Conservation (phyloP, 92 coral and sea anemone species). For the Anthopleura xanthogrammica region DNA sequence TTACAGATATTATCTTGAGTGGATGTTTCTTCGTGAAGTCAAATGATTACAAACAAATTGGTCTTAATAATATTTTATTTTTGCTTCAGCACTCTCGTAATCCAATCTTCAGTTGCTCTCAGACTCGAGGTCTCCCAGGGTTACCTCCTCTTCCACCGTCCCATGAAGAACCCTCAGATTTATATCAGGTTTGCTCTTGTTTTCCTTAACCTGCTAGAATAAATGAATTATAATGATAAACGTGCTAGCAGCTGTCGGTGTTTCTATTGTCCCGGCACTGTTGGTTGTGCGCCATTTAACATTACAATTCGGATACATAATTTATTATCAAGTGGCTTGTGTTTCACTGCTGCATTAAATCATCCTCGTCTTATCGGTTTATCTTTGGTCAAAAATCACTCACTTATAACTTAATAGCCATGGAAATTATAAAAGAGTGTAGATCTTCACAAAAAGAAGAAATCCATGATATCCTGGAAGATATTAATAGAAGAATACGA, state of each 20-base stretch:
- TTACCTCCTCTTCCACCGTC: slow-evolving; percentile 96
- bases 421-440: slow-evolving; percentile 47
- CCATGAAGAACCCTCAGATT: slow-evolving; percentile 90
- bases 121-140: slow-evolving; percentile 92
- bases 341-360: neutral
- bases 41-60: neutral
- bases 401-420: slow-evolving; percentile 9
- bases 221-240: slow-evolving; percentile 31
- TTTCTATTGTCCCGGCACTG: neutral
- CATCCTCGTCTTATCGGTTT: neutral
- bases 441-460: slow-evolving; percentile 29
- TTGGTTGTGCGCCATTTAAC: slow-evolving; percentile 7
- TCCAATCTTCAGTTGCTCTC: slow-evolving; percentile 91
- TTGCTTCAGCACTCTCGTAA: slow-evolving; percentile 64
- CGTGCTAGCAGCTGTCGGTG: slow-evolving; percentile 40
- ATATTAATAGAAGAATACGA: slow-evolving; percentile 46
- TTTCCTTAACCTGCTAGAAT: slow-evolving; percentile 20
- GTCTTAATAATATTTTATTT: neutral
- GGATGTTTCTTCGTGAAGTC: neutral
- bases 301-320: slow-evolving; percentile 10
- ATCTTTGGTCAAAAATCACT: slow-evolving; percentile 13
- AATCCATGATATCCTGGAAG: slow-evolving; percentile 27
- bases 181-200: slow-evolving; percentile 84
- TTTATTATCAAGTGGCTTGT: slow-evolving; percentile 18
- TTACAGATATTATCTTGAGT: neutral